A percentile compares a stretch with the other conserved stretches of the same genome.
These are phyloP conservation scores for Dorcus parallelipipedus DNA, from an alignment of 2,888 invertebrate species.

Conservation along the genomic window DNA sequence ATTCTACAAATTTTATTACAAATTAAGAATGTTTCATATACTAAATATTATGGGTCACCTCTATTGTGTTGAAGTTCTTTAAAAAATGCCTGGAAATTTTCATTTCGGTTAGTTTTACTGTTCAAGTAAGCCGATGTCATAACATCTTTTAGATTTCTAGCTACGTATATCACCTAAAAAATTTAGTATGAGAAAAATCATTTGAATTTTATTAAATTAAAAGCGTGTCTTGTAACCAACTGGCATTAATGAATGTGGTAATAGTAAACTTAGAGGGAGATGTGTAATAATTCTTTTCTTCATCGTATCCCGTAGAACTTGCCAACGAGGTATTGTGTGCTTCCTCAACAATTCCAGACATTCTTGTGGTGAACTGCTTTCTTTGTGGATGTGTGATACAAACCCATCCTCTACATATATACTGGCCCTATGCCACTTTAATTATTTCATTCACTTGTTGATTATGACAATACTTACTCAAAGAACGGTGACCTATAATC, in stretches of 20 bases:
- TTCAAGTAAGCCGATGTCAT: conserved; percentile 80
- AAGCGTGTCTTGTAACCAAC: conserved; percentile 45
- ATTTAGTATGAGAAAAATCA: too few relatives aligned
- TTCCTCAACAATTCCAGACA: conserved; percentile 38
- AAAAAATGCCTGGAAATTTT: conserved; percentile 67
- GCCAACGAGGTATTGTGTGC: conserved; percentile 57
- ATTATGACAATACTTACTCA: conserved; percentile 59
- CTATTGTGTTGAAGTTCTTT: conserved; percentile 63
- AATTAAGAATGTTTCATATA: conserved; percentile 2
- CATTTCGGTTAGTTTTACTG: conserved; percentile 50
- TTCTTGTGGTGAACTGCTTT: not conserved
- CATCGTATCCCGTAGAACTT: conserved; percentile 44
- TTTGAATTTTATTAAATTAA: not conserved
- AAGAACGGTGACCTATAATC: conserved; percentile 72
- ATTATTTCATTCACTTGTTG: not conserved
- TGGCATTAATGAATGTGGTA: conserved; percentile 55
- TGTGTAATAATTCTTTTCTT: conserved; percentile 62
- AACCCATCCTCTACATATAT: conserved; percentile 55
- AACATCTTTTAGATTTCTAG: conserved; percentile 82
- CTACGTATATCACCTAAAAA: conserved; percentile 71
- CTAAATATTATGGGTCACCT: conserved; percentile 51
- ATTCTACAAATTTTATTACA: conserved; percentile 49
- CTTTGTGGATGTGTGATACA: conserved; percentile 22
- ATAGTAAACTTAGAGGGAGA: conserved; percentile 66
- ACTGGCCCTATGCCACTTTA: not conserved